phyloP scores from a whole-genome alignment of 2,888 invertebrate species.

The Cinara cedri region DNA sequence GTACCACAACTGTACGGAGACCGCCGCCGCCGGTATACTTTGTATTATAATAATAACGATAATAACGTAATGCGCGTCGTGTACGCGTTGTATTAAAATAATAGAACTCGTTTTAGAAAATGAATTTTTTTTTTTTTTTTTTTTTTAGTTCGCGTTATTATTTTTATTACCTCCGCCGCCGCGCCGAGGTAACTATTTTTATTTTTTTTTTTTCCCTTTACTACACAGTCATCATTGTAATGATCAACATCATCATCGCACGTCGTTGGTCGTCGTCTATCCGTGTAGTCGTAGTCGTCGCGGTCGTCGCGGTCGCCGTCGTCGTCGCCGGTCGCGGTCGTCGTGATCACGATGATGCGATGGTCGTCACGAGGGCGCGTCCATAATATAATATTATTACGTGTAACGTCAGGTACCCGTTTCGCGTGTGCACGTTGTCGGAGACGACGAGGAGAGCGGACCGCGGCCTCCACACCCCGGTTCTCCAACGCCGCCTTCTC shows the following conservation, averaged over 20 bases:
- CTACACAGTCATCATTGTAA: conserved; percentile 50
- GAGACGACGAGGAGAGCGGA: not conserved
- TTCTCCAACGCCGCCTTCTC: not conserved
- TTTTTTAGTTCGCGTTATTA: not conserved
- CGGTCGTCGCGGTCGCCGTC: not conserved
- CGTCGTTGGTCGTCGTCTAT: conserved; percentile 4
- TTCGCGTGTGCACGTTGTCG: conserved; percentile 47
- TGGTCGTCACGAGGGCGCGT: conserved; percentile 50
- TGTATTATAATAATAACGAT: not conserved
- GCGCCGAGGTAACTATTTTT: too few species aligned
- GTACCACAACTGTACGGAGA: not conserved
- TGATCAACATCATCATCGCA: conserved; percentile 47
- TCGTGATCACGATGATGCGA: conserved; percentile 23
- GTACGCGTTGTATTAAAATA: conserved; percentile 25
- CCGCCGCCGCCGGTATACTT: too few species aligned
- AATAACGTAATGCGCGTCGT: conserved; percentile 16
- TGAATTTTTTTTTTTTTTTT: conserved; percentile 35
- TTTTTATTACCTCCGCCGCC: conserved; percentile 33
- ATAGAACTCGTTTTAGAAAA: conserved; percentile 44
- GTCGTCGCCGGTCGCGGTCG: not conserved
- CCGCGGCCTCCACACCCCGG: too few species aligned
- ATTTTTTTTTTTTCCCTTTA: not conserved
- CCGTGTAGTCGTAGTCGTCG: too few species aligned
- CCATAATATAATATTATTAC: too few species aligned
- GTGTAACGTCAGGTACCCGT: not conserved